Base-by-base conservation (phyloP, 2,888 invertebrate species). In the Ormyrus rosae region DNA sequence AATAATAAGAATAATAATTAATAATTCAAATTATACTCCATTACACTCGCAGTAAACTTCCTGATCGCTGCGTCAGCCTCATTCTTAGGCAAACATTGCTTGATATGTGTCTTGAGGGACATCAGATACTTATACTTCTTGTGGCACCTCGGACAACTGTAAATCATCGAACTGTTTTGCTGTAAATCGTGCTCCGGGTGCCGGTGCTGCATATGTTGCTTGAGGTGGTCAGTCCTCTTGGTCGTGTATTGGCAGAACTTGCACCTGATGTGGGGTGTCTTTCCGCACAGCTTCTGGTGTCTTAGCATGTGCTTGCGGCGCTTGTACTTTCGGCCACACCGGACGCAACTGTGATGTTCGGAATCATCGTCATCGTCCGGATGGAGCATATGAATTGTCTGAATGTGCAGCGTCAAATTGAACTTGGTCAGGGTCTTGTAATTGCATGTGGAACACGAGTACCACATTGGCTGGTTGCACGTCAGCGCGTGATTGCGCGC, bases 231-330 rank as follows among this genome's bases (percentile, higher is more conserved):
- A 45, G 65, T 80, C 82, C 85, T 87, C 80, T 90, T 91, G 68
- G 88, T 89, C 81, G 89, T 90, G 80, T 90, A 90, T 7, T 89
- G 89, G 80, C 92, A 92, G 67, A 91, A 91, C 6, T 64, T 68
- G 58, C 78, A 81, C 8, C 60, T 19, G 4, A 79, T 75, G n/a
- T 71, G 78, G 2, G 75, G 71, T n/a, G n/a, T 58, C 11, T 19
- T 71, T 5, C 75, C 78, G 13, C 80, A 81, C 13, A 34, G 34
- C 34, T 34, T 34, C 91, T 90, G 87, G 83, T 92, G 92, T 46
- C 91, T 88, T 60, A 87, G 88, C 55, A 91, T 84, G 63, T 91
- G 91, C 81, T 90, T 90, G 46, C 86, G 82, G 86, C 91, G 89
- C 75, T 89, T 90, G 84, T 91, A 91, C 48, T 81, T 84, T 80